Evolutionary conservation across 64 coral and sea anemone species (phyloP), one percentile per base, ranked within the genome.

Genomic region (Anthopleura sola): DNA sequence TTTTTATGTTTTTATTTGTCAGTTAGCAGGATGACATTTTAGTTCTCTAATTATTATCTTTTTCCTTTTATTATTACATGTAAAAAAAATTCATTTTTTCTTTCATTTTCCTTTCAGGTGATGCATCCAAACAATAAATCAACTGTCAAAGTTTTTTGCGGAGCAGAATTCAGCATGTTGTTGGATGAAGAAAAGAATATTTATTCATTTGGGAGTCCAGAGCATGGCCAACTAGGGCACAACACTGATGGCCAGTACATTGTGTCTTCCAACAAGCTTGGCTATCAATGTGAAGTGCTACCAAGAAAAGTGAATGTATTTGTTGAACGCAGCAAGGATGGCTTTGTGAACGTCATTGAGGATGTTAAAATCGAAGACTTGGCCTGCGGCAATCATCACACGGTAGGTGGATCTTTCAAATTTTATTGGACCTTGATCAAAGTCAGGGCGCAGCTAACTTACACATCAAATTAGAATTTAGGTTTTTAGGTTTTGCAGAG

Each of bases 171-270:
- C 56, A 96, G 94, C 77, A 92, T 96, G 94, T 89, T 96, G 47
- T 78, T 96, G 77, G 94, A 96, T 78, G 94, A 96, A 75, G 75
- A 90, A 39, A 90, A 87, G 54, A 44, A 82, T 28, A 78, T 96
- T 1, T 96, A 89, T 78, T 96, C 94, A 44, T 96, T 96, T 49
- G 94, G 94, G 18, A 88, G 94, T 34, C 94, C 94, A 9, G 94
- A 96, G 46, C 48, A 96, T 28, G 94, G 94, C 7, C 94, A 96
- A 46, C 87, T 96, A 19, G 94, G 94, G 0, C 94, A 96, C 60
- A 96, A 96, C 78, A 96, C 94, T 47, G 94, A 96, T 29, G 94
- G 94, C 13, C 94, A 96, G 68, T 92, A 96, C 54, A 91, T 96
- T 66, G 84, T 96, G 17, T 78, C 90, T 28, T 87, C 94, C 17